These are phyloP conservation scores for Carettochelys insculpta DNA, from an alignment of 2,113 vertebrate species.

Conservation along the genomic window DNA sequence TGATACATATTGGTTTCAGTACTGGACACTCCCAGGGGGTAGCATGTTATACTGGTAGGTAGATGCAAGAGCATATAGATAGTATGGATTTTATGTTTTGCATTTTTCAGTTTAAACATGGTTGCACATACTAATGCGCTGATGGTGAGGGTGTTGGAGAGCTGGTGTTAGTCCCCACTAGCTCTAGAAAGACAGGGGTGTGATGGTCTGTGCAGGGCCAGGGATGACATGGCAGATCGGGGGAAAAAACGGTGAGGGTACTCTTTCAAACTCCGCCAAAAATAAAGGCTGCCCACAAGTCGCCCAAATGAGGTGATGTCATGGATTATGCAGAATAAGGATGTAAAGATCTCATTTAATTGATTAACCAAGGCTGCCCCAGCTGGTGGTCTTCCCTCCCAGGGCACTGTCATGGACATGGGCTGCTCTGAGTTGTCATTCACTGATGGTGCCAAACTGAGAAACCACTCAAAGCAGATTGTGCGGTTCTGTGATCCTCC, in stretches of 20 bases:
- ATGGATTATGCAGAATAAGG: neutral
- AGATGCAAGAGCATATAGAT: neutral
- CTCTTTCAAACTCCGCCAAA: neutral
- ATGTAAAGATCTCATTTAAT: too few relatives aligned
- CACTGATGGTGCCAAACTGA: constrained; percentile 27
- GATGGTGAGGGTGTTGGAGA: neutral
- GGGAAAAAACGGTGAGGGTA: neutral
- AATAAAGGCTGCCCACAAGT: neutral
- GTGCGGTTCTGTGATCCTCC: neutral
- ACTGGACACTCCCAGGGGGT: neutral
- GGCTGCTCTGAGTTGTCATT: too few relatives aligned
- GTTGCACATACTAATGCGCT: neutral
- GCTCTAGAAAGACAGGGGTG: neutral
- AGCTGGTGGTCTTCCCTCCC: too few relatives aligned
- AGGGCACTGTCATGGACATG: too few relatives aligned
- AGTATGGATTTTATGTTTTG: neutral
- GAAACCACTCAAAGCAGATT: neutral
- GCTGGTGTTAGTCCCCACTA: neutral
- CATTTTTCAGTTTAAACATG: neutral
- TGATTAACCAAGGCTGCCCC: too few relatives aligned
- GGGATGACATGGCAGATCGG: neutral
- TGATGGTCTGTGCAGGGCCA: neutral
- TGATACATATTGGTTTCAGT: neutral
- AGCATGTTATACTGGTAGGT: neutral
- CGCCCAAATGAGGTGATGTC: neutral